phyloP scores from a whole-genome alignment of 2,113 vertebrate genomes.

The Plecturocebus donacophilus region DNA sequence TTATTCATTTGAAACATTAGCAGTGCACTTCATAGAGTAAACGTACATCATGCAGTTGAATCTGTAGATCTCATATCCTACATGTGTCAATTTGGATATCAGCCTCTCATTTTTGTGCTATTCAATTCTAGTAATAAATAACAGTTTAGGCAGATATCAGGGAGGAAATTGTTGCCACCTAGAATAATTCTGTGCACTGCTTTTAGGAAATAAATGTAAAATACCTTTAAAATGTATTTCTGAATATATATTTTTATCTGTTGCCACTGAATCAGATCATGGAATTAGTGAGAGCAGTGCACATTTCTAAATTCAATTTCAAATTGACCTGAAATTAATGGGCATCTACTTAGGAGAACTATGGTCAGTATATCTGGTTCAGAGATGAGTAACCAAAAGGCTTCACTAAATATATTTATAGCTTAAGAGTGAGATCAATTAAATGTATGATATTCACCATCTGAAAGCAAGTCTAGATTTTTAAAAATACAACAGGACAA shows the following conservation, averaged over 20 bases:
- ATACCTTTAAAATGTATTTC: not conserved
- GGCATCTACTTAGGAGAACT: not conserved
- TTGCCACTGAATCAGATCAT: not conserved
- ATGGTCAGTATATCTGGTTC: not conserved
- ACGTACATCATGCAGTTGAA: not conserved
- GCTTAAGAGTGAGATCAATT: not conserved
- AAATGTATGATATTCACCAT: not conserved
- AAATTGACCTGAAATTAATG: not conserved
- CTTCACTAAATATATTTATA: not conserved
- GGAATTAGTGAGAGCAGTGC: not conserved
- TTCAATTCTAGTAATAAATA: not conserved
- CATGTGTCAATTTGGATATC: not conserved
- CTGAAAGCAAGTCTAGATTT: not conserved
- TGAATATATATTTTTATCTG: not conserved
- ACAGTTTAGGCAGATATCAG: not conserved
- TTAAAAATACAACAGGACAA: not conserved
- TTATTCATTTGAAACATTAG: slow-evolving; percentile 1
- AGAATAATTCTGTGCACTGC: not conserved
- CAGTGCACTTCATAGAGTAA: not conserved
- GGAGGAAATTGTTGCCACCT: not conserved
- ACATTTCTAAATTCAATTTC: not conserved
- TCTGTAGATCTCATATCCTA: not conserved
- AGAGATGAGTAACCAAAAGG: not conserved
- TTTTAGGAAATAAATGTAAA: slow-evolving; percentile 16
- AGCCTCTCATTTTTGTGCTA: not conserved